Base-by-base conservation (phyloP, 2,888 invertebrate species). In the Dolichopus griseipennis region DNA sequence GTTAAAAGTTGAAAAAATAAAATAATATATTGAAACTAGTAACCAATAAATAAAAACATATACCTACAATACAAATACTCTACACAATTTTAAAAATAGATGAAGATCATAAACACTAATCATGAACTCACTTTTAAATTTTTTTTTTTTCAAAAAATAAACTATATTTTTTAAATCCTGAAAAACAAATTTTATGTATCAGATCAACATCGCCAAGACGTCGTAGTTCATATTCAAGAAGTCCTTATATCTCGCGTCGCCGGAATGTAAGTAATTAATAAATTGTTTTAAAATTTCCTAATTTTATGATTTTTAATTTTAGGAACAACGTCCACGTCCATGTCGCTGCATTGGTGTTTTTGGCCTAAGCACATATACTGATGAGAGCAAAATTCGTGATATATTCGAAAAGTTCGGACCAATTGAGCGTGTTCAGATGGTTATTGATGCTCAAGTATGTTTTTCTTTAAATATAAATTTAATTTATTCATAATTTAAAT, bases 271-370 rank as follows among this genome's bases (percentile, higher is more conserved):
- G 92, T 72, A 91, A 18, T 18, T 2, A 18, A 52, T 6, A 18
- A 52, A 52, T 52, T 2, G 9, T 18, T 52, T 52, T 52, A 41
- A 41, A 6, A 27, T 2, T 27, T 2, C 5, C 5, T 27, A 52
- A 18, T 61, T 61, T 37, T 37, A 10, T 37, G n/a, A n/a, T 37
- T 37, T 21, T 21, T 27, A 27, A 27, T 18, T 68, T 37, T 43
- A 79, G 79, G 78, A 80, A 68, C 76, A 76, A 65, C 69, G 67
- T 78, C 97, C 97, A 0, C 88, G 90, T 71, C 91, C 93, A 3
- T 91, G 90, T 65, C 86, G 93, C 67, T 97, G 97, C 78, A 85
- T 98, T 66, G 98, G 98, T 21, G 91, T 98, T 15, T 98, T 98
- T 81, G 97, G 97, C 5, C 84, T 98, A 68, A 96, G 93, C 77